Base-by-base conservation (phyloP, 2,113 vertebrate species). In the Irena cyanogastra region DNA sequence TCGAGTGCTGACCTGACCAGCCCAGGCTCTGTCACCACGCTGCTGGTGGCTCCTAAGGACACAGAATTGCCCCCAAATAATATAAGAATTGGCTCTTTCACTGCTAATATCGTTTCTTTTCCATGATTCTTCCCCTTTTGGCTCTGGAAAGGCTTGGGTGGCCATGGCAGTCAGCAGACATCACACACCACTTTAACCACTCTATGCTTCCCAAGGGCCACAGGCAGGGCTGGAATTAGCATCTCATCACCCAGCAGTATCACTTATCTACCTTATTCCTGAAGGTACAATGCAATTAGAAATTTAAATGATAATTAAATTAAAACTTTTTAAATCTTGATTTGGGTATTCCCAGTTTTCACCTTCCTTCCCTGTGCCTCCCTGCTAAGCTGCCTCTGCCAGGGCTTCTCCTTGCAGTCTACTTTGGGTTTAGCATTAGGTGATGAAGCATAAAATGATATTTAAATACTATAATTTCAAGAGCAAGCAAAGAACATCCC, bases 391-490 rank as follows among this genome's bases (percentile, higher is more conserved):
- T 53, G 52, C 35, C 59, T n/a, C 57, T 65, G 44, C 42, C 78
- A 22, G 1, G 10, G 60, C 57, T 78, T 11, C 47, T 81, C 78
- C 64, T 74, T 52, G 60, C 68, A 65, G 23, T 6, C 57, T 7
- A 0, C 37, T 27, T 53, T 9, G 1, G 56, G 41, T 65, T 85
- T 56, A 57, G 33, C 27, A 27, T 63, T 30, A 93, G 64, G 63
- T 77, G 93, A 76, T n/a, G 74, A 84, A 92, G 84, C 78, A 87
- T 56, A 96, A 91, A 94, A 44, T 31, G 41, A 30, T 76, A 76
- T 91, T 91, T 93, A 88, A 93, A 89, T 81, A 23, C 86, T 57
- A 19, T 33, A 57, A 96, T 95, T 97, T 63, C 59, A 91, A 83
- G 92, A 94, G 33, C 61, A 53, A 57, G 76, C 78, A 92, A 80